A percentile compares a stretch with the other conserved stretches of the same genome.
Conservation (phyloP, 37 sponge, comb jelly and placozoan genomes). For the Haliclona indistincta region DNA sequence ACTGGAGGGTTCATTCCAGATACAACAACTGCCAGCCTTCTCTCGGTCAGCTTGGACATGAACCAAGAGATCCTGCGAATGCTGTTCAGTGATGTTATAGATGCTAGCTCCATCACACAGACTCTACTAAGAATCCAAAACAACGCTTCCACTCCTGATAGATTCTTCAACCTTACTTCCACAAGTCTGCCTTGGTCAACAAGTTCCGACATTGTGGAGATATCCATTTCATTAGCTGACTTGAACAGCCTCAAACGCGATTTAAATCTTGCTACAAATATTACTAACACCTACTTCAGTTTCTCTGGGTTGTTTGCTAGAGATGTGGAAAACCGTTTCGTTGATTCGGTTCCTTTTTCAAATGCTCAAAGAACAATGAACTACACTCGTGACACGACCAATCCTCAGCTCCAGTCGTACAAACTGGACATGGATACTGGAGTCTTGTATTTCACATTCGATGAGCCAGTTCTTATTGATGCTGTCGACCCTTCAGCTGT, state of each 20-base stretch:
- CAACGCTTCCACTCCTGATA: not conserved
- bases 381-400: constrained; percentile 1
- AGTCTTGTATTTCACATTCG: not conserved
- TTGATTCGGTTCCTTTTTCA: not conserved
- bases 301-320: constrained; percentile 32
- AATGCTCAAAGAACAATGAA: not conserved
- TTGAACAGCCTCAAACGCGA: constrained; percentile 65
- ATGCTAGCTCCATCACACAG: not conserved
- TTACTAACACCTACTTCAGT: constrained; percentile 46
- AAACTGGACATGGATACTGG: constrained; percentile 17
- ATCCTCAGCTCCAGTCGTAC: not conserved
- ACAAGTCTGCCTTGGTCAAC: not conserved
- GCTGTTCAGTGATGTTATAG: constrained; percentile 18
- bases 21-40: not conserved
- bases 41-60: constrained; percentile 13
- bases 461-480: not conserved
- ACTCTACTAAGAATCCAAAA: constrained; percentile 10
- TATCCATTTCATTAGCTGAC: constrained; percentile 1
- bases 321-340: constrained; percentile 66
- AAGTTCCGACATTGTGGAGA: constrained; percentile 6
- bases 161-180: not conserved
- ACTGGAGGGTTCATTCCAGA: constrained; percentile 9
- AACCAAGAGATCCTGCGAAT: not conserved
- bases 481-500: not conserved
- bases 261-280: constrained; percentile 65